phyloP scores from a whole-genome alignment of 2,888 invertebrate genomes.

The Pachliopta kotzebuea region DNA sequence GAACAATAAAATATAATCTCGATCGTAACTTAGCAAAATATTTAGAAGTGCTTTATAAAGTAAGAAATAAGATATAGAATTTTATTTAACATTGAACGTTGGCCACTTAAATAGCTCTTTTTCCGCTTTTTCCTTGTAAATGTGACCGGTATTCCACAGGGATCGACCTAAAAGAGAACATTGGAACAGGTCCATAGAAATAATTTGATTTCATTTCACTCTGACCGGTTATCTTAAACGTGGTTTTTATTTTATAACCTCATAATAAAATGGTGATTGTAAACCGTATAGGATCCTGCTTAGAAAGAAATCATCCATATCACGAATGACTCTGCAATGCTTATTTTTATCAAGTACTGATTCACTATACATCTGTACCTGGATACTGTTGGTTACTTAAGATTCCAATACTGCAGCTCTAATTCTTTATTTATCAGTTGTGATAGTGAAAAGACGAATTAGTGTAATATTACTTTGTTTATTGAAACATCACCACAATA shows the following conservation, averaged over 20 bases:
- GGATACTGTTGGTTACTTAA: too few relatives aligned
- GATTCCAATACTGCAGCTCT: background rate
- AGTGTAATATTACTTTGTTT: background rate
- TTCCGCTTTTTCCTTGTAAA: conserved; percentile 41
- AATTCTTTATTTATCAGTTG: background rate
- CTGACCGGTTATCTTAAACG: background rate
- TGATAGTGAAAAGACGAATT: background rate
- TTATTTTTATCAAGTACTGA: too few relatives aligned
- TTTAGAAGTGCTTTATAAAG: background rate
- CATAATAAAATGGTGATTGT: background rate
- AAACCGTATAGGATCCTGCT: background rate
- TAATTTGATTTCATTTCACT: conserved; percentile 18
- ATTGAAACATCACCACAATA: background rate
- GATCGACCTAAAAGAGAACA: conserved; percentile 25
- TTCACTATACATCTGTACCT: too few relatives aligned
- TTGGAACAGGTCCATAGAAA: conserved; percentile 6
- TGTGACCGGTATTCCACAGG: conserved; percentile 43
- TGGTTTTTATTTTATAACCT: background rate
- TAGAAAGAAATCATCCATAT: too few relatives aligned
- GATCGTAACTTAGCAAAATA: background rate
- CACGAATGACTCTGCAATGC: too few relatives aligned
- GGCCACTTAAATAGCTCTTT: conserved; percentile 22
- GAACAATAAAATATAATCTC: too few relatives aligned
- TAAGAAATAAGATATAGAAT: conserved; percentile 15
- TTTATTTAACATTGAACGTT: conserved; percentile 9